Percentiles rank a stretch among this genome's conserved stretches.
Conservation (phyloP, 2,797 vertebrate species). For the Sphenopsis melanotis region DNA sequence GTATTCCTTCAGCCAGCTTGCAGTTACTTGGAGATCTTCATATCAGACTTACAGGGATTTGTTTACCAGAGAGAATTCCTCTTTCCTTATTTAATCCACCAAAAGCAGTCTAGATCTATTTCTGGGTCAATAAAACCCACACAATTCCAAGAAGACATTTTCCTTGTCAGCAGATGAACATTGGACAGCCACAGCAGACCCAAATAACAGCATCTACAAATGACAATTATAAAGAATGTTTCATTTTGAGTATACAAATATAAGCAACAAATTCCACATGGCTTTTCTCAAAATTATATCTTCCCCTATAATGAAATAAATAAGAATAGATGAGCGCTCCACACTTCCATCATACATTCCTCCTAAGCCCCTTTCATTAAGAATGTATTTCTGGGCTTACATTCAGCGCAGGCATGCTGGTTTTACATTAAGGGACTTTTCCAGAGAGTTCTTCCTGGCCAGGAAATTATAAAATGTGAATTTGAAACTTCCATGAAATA, state of each 20-base stretch:
- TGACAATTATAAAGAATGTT: background rate
- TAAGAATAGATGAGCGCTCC: background rate
- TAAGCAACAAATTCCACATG: background rate
- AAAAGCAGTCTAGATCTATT: background rate
- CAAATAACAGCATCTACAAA: background rate
- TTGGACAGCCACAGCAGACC: background rate
- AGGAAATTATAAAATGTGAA: background rate
- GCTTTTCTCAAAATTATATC: background rate
- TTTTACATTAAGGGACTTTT: background rate
- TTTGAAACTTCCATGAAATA: background rate
- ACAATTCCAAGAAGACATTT: conserved; percentile 13
- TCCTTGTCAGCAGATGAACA: conserved; percentile 11
- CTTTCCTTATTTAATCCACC: background rate
- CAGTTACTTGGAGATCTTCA: background rate
- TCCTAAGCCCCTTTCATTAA: background rate
- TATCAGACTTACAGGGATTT: background rate
- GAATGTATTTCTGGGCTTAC: background rate
- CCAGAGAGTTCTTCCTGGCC: background rate
- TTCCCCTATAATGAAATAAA: background rate
- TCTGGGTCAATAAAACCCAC: background rate
- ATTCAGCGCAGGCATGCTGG: background rate
- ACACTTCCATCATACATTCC: background rate
- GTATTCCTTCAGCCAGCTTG: background rate
- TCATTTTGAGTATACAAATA: background rate
- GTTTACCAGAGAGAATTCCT: background rate